Percentiles rank a stretch among this genome's conserved stretches.
Evolutionary conservation across 1,140 invertebrate species (phyloP).

Genomic region (Subanguina moxae): DNA sequence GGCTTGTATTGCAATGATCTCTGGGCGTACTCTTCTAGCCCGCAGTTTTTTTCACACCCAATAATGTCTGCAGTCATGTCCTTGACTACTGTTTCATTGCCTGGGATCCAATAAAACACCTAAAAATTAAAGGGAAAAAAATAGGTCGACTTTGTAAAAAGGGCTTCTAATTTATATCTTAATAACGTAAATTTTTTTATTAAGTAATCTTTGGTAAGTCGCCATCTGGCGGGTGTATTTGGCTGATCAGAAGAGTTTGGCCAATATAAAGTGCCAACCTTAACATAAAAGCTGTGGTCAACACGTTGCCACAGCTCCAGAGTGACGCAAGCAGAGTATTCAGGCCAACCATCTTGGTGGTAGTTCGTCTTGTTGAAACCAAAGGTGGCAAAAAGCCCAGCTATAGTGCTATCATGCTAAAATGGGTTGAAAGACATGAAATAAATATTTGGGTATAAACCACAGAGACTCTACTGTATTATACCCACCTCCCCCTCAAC

Average conservation of each 20-base stretch:
- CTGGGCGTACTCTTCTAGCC: constrained; percentile 11
- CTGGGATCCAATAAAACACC: constrained; percentile 26
- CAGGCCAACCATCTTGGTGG: constrained; percentile 19
- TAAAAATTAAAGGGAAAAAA: constrained; percentile 8
- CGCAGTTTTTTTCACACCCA: constrained; percentile 14
- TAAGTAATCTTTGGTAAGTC: no score
- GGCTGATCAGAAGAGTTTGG: constrained; percentile 19
- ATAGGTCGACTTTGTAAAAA: no score
- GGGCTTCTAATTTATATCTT: no score
- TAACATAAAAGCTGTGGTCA: background rate
- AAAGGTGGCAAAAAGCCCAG: constrained; percentile 35
- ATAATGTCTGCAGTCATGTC: constrained; percentile 24
- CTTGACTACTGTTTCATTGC: background rate
- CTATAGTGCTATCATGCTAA: constrained; percentile 3
- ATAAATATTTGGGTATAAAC: background rate
- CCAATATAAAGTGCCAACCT: background rate
- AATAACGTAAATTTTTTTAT: no score
- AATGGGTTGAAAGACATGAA: background rate
- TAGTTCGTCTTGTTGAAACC: constrained; percentile 40
- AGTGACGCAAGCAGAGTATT: constrained; percentile 32
- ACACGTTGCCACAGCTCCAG: constrained; percentile 33
- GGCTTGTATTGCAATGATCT: constrained; percentile 17
- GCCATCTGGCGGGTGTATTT: no score
- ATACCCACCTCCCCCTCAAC: no score
- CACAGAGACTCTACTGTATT: no score